A percentile compares a stretch with the other conserved stretches of the same genome.
Conservation (phyloP, 2,888 invertebrate genomes). For the Parnassius apollo region DNA sequence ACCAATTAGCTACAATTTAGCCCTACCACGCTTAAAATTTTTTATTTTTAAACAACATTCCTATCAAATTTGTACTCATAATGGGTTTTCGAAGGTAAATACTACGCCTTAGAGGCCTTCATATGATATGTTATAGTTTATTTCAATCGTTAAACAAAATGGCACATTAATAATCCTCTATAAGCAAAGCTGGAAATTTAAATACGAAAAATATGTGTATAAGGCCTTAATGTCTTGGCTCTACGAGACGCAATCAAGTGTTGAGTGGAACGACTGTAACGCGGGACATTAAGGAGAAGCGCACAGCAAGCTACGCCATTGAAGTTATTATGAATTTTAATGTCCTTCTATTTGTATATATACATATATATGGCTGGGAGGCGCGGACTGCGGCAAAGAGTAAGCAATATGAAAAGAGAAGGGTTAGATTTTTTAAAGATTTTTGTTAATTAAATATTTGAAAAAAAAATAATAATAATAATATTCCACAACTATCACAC, state of each 20-base stretch:
- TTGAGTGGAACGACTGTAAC: conserved; percentile 37
- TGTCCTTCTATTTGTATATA: conserved; percentile 37
- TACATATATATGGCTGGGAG: conserved; percentile 26
- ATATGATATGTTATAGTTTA: neutral
- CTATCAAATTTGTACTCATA: too few relatives aligned
- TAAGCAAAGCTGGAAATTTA: conserved; percentile 23
- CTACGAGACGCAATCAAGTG: conserved; percentile 42
- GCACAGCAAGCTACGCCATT: conserved; percentile 30
- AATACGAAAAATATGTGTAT: conserved; percentile 27
- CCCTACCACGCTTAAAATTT: too few relatives aligned
- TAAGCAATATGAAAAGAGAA: neutral
- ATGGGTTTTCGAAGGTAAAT: too few relatives aligned
- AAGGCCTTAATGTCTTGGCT: conserved; percentile 37
- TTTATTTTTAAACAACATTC: too few relatives aligned
- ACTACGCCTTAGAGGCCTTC: too few relatives aligned
- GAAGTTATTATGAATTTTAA: conserved; percentile 48
- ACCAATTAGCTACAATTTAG: too few relatives aligned
- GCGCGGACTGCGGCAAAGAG: neutral
- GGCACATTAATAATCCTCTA: conserved; percentile 18
- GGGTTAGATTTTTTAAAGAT: too few relatives aligned
- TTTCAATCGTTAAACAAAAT: conserved; percentile 16
- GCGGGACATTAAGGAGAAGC: conserved; percentile 22
- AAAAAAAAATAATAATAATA: too few relatives aligned
- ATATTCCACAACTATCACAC: too few relatives aligned
- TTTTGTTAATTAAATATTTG: too few relatives aligned